Conservation (phyloP, 1,140 invertebrate species). For the Drosophila arawakana region DNA sequence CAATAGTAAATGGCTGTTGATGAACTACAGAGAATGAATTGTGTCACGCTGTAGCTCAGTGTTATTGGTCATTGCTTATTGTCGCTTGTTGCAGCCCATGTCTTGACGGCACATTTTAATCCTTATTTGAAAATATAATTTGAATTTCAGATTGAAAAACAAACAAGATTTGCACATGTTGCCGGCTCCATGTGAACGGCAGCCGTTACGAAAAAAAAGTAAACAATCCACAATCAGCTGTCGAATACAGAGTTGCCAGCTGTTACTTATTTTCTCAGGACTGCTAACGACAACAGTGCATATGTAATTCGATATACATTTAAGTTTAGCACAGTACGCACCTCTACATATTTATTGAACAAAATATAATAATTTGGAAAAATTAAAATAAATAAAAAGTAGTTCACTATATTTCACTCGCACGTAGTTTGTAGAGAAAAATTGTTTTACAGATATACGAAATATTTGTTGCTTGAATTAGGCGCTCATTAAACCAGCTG, state of each 20-base stretch:
- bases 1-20: background rate
- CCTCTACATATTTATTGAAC: too few species aligned
- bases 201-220: constrained; percentile 19
- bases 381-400: too few species aligned
- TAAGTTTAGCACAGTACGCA: background rate
- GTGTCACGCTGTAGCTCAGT: background rate
- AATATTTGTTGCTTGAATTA: constrained; percentile 16
- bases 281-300: background rate
- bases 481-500: constrained; percentile 41
- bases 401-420: too few species aligned
- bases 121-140: constrained; percentile 28
- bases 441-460: background rate
- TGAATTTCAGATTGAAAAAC: constrained; percentile 25
- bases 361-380: too few species aligned
- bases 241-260: constrained; percentile 10
- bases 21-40: constrained; percentile 15
- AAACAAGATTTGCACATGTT: constrained; percentile 16
- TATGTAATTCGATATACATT: background rate
- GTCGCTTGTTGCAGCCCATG: background rate
- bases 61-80: constrained; percentile 5
- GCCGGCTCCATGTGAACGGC: constrained; percentile 35
- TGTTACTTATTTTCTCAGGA: background rate
- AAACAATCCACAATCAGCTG: constrained; percentile 43
- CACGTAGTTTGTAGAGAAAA: too few species aligned
- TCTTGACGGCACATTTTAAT: background rate